Evolutionary conservation across 2,888 invertebrate genomes (phyloP), one percentile per base, ranked within the genome.

Genomic region (Polymixis lichenea): DNA sequence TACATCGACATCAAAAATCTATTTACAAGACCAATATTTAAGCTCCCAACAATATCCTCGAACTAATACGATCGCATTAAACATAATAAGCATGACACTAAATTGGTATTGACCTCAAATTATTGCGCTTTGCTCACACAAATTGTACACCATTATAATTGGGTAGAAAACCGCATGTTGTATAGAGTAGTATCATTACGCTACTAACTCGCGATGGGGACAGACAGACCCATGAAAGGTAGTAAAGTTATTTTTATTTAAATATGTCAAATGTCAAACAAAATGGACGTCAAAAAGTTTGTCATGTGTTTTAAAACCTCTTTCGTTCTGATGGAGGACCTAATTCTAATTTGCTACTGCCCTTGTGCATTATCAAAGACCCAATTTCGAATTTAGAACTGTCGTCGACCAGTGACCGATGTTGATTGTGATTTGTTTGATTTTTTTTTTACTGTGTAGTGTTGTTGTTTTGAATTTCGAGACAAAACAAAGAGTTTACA

Each of bases 81-180:
- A 85, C 43, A 75, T 86, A 88, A 87, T 88, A 78, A 86, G 77
- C 82, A 72, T 28, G 80, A 79, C 81, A 86, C 74, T 56, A 88
- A 88, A 88, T 88, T 88, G 86, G 65, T 85, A 85, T 86, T 85
- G 85, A 89, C 88, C 89, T 85, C 86, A 89, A 87, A 89, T 88
- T 83, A 88, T 80, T 89, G 90, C 90, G 89, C 88, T 88, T 87
- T 90, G 89, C 90, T 89, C 89, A 89, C 86, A 88, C 89, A 92
- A 92, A 92, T 92, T 92, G 91, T 88, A 85, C 82, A 88, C 82
- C 77, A 82, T 81, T 90, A 86, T 92, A 92, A 92, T 93, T 92
- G 91, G 87, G 84, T 89, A 89, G 84, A 83, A 87, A 91, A 90
- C 92, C 90, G 89, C 90, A 90, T 82, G 78, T 80, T 80, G 84